phyloP scores from a whole-genome alignment of 2,888 invertebrate genomes.

The Eudemis profundana region DNA sequence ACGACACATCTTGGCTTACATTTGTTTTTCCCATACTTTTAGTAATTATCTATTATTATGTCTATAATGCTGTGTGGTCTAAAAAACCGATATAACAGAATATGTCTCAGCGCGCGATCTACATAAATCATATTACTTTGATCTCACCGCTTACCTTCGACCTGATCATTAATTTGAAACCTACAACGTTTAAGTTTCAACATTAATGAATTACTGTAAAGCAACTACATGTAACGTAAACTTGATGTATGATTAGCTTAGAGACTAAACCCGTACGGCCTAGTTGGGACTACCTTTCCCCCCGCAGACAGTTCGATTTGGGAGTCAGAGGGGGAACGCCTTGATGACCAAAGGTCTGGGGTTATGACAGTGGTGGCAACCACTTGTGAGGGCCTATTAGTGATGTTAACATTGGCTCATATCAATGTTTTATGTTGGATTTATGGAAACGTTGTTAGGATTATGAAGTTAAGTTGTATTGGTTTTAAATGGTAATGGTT shows the following conservation, averaged over 20 bases:
- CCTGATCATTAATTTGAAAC: slow-evolving; percentile 71
- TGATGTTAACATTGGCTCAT: slow-evolving; percentile 39
- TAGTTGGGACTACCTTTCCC: slow-evolving; percentile 35
- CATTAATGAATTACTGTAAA: slow-evolving; percentile 70
- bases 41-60: neutral
- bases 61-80: slow-evolving; percentile 34
- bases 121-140: slow-evolving; percentile 67
- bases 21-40: neutral
- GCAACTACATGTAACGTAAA: slow-evolving; percentile 54
- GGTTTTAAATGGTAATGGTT: slow-evolving; percentile 12
- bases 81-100: slow-evolving; percentile 42
- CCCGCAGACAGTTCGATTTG: slow-evolving; percentile 5
- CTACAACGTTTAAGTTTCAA: slow-evolving; percentile 62
- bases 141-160: slow-evolving; percentile 80
- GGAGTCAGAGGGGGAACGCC: slow-evolving; percentile 16
- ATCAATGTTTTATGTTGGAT: slow-evolving; percentile 33
- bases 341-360: slow-evolving; percentile 17
- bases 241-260: slow-evolving; percentile 56
- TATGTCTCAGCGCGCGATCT: slow-evolving; percentile 40
- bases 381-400: slow-evolving; percentile 45
- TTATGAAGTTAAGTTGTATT: slow-evolving; percentile 45
- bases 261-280: slow-evolving; percentile 20
- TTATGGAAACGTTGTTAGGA: slow-evolving; percentile 39
- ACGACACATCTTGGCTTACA: too few relatives aligned
- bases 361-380: slow-evolving; percentile 33